Base-by-base conservation (phyloP, 2,888 invertebrate species). In the Cheilosia variabilis region DNA sequence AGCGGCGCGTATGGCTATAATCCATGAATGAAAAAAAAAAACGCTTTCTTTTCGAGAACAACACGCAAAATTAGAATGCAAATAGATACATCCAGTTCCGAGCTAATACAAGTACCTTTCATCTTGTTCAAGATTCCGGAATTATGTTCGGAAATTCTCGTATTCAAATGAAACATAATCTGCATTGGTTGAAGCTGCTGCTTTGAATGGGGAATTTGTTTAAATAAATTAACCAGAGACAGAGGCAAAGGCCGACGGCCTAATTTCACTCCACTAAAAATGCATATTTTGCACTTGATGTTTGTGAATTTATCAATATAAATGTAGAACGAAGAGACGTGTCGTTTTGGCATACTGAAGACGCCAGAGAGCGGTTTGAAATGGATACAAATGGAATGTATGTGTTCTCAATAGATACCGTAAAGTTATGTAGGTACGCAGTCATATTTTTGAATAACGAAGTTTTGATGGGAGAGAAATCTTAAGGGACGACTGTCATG, bases 231-330 rank as follows among this genome's bases (percentile, higher is more conserved):
- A 55, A 41, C 13, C 24, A 13, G 15, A 19, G 24, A 17, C 15
- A 19, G 17, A 17, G 7, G 45, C 45, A 45, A 45, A 45, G n/a
- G 13, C 27, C 47, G 57, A 7, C 45, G 76, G 22, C 68, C 60
- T 53, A 76, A 60, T 76, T 76, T 68, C 60, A 52, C 53, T 45
- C 19, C 19, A 27, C 31, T 73, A 45, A 73, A 52, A 50, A 45
- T 69, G 68, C 58, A 77, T 77, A 53, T 69, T 77, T 69, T 53
- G 53, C 52, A 60, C 19, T 43, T 45, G 53, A 53, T 60, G 53
- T 68, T 52, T 17, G 75, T 65, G 9, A 47, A 37, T 27, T 43
- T 52, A 43, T 58, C 53, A 58, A 57, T 50, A 57, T 58, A 22
- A 41, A 50, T 43, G 50, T 58, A 27, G 77, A 66, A 50, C 47